phyloP scores from a whole-genome alignment of 2,888 invertebrate species.

The Andricus curvator region DNA sequence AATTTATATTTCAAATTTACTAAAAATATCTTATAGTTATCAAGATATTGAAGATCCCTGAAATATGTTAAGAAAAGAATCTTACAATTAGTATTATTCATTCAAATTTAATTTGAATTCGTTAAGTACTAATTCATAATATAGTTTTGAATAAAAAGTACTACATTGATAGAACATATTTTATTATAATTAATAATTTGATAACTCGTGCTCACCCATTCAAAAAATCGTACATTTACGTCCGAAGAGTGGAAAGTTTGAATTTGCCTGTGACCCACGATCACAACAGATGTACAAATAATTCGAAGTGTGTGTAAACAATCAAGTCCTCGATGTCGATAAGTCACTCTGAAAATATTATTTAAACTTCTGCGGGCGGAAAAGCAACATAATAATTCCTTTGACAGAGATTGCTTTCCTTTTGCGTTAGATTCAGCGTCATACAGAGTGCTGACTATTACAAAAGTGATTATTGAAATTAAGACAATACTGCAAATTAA shows the following conservation, averaged over 20 bases:
- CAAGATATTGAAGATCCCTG: too few species aligned
- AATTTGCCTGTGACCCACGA: slow-evolving; percentile 61
- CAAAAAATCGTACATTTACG: slow-evolving; percentile 57
- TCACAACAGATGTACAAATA: slow-evolving; percentile 56
- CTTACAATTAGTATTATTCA: too few species aligned
- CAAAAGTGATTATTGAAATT: slow-evolving; percentile 30
- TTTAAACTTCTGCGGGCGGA: slow-evolving; percentile 64
- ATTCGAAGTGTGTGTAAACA: slow-evolving; percentile 64
- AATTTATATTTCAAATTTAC: too few species aligned
- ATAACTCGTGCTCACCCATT: slow-evolving; percentile 41
- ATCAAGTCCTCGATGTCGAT: slow-evolving; percentile 63
- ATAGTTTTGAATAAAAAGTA: too few species aligned
- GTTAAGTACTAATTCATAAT: too few species aligned
- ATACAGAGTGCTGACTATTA: slow-evolving; percentile 41
- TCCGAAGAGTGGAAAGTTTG: slow-evolving; percentile 59
- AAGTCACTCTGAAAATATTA: slow-evolving; percentile 52
- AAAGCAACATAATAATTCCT: slow-evolving; percentile 65
- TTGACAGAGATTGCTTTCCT: slow-evolving; percentile 11
- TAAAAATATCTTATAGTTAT: too few species aligned
- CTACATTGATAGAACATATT: too few species aligned
- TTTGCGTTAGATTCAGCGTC: slow-evolving; percentile 42
- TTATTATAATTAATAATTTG: too few species aligned
- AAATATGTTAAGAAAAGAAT: too few species aligned
- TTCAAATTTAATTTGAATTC: too few species aligned
- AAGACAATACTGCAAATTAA: slow-evolving; percentile 42